Conservation (phyloP, 2,797 vertebrate genomes). For the Neomorphus geoffroyi region DNA sequence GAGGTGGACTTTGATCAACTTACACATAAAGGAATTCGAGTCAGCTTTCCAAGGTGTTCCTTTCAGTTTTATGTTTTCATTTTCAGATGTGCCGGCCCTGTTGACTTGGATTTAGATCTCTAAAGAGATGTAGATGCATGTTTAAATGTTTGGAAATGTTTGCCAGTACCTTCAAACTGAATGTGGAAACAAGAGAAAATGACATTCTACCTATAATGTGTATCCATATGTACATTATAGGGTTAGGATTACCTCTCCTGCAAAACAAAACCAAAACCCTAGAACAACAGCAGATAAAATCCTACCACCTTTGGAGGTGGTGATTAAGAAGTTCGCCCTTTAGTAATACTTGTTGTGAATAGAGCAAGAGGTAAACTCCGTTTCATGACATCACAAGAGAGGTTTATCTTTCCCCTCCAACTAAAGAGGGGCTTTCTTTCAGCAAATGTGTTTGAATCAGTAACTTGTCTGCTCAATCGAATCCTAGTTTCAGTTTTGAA, state of each 20-base stretch:
- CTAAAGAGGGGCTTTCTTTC: not conserved
- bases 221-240: not conserved
- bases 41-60: not conserved
- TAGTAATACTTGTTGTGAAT: not conserved
- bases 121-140: not conserved
- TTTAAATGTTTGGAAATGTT: not conserved
- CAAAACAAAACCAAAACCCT: not conserved
- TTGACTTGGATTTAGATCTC: not conserved
- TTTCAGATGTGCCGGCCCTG: not conserved
- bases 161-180: not conserved
- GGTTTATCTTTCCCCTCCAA: not conserved
- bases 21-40: not conserved
- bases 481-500: constrained; percentile 45
- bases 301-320: not conserved
- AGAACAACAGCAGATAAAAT: not conserved
- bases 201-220: not conserved
- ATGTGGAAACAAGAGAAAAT: not conserved
- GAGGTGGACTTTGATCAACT: not conserved
- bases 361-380: not conserved
- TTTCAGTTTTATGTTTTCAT: not conserved
- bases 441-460: not conserved
- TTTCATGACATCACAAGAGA: not conserved
- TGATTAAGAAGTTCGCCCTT: not conserved
- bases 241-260: not conserved
- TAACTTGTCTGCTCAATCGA: constrained; percentile 24